phyloP scores from a whole-genome alignment of 2,888 invertebrate species.

The Drosophila percnosoma region DNA sequence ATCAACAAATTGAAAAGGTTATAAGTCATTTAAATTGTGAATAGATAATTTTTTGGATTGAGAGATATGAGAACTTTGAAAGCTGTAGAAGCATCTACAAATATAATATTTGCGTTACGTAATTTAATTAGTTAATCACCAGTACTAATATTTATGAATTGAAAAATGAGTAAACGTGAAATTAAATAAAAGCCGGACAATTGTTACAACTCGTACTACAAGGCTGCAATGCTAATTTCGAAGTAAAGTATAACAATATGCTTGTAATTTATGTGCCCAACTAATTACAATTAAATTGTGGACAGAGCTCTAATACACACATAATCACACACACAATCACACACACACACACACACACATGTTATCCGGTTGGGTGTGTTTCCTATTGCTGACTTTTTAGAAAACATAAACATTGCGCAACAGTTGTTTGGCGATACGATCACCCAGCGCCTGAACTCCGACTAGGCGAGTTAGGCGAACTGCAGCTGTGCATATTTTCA shows the following conservation, averaged over 20 bases:
- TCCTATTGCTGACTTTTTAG: constrained; percentile 35
- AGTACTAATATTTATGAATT: not conserved
- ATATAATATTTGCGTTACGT: not conserved
- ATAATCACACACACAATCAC: constrained; percentile 6
- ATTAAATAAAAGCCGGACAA: not conserved
- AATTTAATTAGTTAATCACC: not conserved
- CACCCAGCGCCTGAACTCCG: constrained; percentile 34
- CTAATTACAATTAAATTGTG: constrained; percentile 57
- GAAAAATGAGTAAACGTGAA: not conserved
- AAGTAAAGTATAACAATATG: constrained; percentile 12
- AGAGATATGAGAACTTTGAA: not conserved
- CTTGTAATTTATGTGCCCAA: constrained; percentile 35
- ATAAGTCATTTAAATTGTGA: not conserved
- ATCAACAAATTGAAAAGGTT: not conserved
- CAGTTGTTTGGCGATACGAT: constrained; percentile 64
- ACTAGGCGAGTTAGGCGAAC: constrained; percentile 17
- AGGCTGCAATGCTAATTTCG: not conserved
- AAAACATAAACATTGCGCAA: constrained; percentile 69
- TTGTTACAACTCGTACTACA: not conserved
- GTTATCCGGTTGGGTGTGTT: constrained; percentile 60
- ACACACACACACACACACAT: constrained; percentile 1
- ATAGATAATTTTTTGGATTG: not conserved
- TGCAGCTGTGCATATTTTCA: constrained; percentile 75
- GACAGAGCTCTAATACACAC: constrained; percentile 7
- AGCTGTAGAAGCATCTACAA: not conserved